These are phyloP conservation scores for Agrochola litura DNA, from an alignment of 2,888 invertebrate species.

Conservation along the genomic window DNA sequence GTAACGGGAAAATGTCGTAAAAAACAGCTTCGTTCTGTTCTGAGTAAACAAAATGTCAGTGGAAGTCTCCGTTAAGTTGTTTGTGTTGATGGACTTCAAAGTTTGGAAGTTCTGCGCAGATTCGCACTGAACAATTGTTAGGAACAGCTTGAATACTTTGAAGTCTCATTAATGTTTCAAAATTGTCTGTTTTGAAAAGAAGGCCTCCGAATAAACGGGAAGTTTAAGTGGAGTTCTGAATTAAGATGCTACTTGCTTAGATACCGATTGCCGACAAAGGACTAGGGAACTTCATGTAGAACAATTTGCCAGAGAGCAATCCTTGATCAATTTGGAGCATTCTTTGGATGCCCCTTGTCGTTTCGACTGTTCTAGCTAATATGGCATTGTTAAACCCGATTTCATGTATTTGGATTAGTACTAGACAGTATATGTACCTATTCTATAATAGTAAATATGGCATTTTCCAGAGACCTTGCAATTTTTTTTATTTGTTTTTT, in stretches of 20 bases:
- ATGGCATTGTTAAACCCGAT: neutral
- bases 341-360: neutral
- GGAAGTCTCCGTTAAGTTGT: conserved; percentile 50
- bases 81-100: conserved; percentile 58
- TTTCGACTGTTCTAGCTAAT: neutral
- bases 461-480: no score
- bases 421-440: neutral
- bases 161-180: conserved; percentile 56
- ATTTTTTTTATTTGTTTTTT: neutral
- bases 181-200: conserved; percentile 55
- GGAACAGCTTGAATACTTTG: conserved; percentile 60
- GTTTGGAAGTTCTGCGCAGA: conserved; percentile 43
- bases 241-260: conserved; percentile 22
- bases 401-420: neutral
- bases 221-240: conserved; percentile 47
- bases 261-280: conserved; percentile 14
- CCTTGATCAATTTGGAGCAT: neutral
- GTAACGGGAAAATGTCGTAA: conserved; percentile 59
- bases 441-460: neutral
- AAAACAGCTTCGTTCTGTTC: conserved; percentile 53
- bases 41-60: conserved; percentile 55
- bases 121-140: conserved; percentile 57
- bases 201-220: conserved; percentile 32
- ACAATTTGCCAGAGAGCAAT: neutral
- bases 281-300: neutral